phyloP scores from a whole-genome alignment of 1,140 invertebrate genomes.

The Orius insidiosus region DNA sequence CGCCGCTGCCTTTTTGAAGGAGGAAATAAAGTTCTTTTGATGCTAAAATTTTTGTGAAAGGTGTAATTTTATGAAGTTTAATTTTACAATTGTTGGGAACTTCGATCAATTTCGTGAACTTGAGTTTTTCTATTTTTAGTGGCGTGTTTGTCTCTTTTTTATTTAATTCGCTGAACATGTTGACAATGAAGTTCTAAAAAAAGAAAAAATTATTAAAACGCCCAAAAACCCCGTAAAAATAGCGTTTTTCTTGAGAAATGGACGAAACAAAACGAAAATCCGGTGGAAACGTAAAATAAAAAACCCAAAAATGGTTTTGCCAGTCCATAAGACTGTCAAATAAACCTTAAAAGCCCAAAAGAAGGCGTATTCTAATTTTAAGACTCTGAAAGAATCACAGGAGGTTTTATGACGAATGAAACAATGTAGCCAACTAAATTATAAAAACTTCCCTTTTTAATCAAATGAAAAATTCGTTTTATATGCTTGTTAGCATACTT shows the following conservation, averaged over 20 bases:
- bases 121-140: background rate
- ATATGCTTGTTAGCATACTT: background rate
- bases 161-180: background rate
- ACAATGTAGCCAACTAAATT: no score
- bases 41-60: background rate
- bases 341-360: no score
- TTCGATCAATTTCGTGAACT: background rate
- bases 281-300: no score
- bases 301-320: no score
- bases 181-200: background rate
- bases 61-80: background rate
- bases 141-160: background rate
- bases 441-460: no score
- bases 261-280: no score
- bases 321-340: no score
- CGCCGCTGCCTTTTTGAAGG: constrained; percentile 7
- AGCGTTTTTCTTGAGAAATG: no score
- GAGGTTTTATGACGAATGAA: no score
- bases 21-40: background rate
- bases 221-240: background rate
- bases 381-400: no score
- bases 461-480: no score
- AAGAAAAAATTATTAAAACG: background rate
- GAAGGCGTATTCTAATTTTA: no score
- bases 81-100: background rate